Base-by-base conservation (phyloP, 2,113 vertebrate genomes). In the Rhea pennata region DNA sequence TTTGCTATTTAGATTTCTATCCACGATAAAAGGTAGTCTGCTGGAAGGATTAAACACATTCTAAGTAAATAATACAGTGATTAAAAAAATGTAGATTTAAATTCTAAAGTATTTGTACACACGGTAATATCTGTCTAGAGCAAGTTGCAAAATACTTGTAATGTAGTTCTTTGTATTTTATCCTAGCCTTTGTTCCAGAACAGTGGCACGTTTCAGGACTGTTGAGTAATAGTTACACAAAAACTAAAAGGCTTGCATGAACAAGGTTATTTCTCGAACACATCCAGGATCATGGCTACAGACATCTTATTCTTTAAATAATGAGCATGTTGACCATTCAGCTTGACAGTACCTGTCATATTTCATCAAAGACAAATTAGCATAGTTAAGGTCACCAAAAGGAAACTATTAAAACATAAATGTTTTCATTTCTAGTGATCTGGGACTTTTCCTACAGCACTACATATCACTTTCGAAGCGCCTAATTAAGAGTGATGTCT, bases 381-480 rank as follows among this genome's bases (percentile, higher is more conserved):
- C 21, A 58, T 76, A 91, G 48, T 85, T 98, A 94, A 91, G 76
- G 84, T 96, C 88, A 94, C 56, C 40, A 77, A 96, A 96, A 97
- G 59, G 70, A 97, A 98, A 95, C 87, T 67, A 95, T 94, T 93
- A 96, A 94, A 97, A 90, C 56, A 67, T 88, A 97, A 93, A 87
- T 93, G 21, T 96, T 98, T 97, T 96, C 7, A 74, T 95, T 94
- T 96, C 58, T 95, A 96, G 40, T 97, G 83, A 92, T 84, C 70
- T 93, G 40, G 33, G 93, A 74, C 78, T 96, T 97, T 96, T 97
- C 71, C 89, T 96, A 76, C 26, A 95, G 80, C 33, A 64, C 26
- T 87, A 40, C n/a, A 17, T 66, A 91, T 92, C n/a, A 81, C 42
- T 92, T 96, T n/a, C 8, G 10, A 93, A 65, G 44, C 69, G 44